A percentile compares a stretch with the other conserved stretches of the same genome.
Evolutionary conservation across 2,113 vertebrate genomes (phyloP).

Genomic region (Azemiops feae): DNA sequence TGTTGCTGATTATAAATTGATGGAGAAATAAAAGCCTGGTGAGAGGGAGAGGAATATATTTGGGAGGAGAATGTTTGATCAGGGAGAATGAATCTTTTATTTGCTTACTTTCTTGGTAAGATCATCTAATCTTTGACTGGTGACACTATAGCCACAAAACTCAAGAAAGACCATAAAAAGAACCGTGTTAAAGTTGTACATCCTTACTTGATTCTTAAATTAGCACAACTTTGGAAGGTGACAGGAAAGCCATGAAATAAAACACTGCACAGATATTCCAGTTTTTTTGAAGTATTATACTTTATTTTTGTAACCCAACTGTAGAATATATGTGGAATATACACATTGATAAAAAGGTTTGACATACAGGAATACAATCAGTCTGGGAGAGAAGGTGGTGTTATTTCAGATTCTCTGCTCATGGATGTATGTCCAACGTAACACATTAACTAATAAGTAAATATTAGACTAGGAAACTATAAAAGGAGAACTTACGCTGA

Average conservation of each 20-base stretch:
- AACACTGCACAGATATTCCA: not conserved
- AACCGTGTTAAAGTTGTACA: not conserved
- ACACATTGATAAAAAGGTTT: not conserved
- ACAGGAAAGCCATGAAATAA: not conserved
- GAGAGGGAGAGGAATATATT: not conserved
- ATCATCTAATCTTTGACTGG: not conserved
- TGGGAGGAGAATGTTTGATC: not conserved
- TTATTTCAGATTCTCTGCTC: not conserved
- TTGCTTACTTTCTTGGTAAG: not conserved
- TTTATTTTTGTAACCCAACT: not conserved
- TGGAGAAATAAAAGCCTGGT: not conserved
- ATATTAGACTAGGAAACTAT: not conserved
- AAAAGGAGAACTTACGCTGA: not conserved
- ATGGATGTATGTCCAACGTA: not conserved
- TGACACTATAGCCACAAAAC: not conserved
- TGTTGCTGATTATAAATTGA: not conserved
- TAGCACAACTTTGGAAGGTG: not conserved
- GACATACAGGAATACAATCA: not conserved
- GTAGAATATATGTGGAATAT: not conserved
- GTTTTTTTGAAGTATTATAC: not conserved
- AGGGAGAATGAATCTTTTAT: not conserved
- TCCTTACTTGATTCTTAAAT: not conserved
- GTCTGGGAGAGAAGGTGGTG: not conserved
- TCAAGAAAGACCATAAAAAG: not conserved
- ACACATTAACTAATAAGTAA: not conserved